Evolutionary conservation across 2,113 vertebrate genomes (phyloP), one percentile per base, ranked within the genome.

Genomic region (Otis tarda): DNA sequence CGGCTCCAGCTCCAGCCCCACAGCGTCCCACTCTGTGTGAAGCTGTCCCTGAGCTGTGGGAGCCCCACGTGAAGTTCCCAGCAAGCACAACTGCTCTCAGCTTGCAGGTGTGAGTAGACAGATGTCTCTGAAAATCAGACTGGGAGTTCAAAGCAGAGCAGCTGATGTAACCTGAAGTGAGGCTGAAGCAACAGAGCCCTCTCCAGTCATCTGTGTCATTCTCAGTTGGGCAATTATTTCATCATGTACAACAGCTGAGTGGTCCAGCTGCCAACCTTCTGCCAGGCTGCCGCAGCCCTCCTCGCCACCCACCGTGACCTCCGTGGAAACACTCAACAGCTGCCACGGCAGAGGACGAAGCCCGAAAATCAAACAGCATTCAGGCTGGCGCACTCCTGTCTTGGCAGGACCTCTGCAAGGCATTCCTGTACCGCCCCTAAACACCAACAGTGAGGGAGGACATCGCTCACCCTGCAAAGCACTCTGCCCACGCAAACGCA

Each of bases 351-450:
- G 55, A 77, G 16, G 27, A 16, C 7, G 10, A 69, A 93, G 41
- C 37, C 47, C 45, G 5, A 52, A 50, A 50, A 27, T 19, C 24
- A 21, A 39, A 22, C 4, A 5, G 53, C 22, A 3, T 21, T 61
- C 41, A 9, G 27, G 7, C 30, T 19, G 20, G 13, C 0, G 0
- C 2, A 9, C 9, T 57, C 3, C 55, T 50, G 37, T 9, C 76
- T 31, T 3, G 0, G 52, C 31, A 83, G 47, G 39, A 41, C 28
- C 68, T 35, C 27, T 13, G 16, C 0, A 0, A 77, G 21, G 18
- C 2, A 3, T 6, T 90, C 59, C 30, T 39, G 13, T 0, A 16
- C 49, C 1, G 1, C 30, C 23, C 50, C 33, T 9, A 10, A 64
- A 59, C 31, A 39, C 30, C 12, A 19, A 1, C 7, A 25, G 33